A percentile compares a stretch with the other conserved stretches of the same genome.
These are phyloP conservation scores for Reticulitermes lucifugus DNA, from an alignment of 2,888 invertebrate species.

Conservation along the genomic window DNA sequence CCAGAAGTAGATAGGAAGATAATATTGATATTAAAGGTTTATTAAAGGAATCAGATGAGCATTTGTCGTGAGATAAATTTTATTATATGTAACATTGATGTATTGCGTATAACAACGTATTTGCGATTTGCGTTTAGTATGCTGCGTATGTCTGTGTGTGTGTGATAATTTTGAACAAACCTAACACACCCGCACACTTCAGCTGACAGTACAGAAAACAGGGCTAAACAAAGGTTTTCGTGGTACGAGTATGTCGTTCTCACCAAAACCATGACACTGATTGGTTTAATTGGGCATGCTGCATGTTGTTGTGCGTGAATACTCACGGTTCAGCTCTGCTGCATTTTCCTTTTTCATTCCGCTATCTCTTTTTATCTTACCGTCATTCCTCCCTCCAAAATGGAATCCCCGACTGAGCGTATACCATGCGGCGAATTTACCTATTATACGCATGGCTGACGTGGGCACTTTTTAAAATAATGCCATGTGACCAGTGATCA, in stretches of 20 bases:
- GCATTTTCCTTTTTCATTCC: constrained; percentile 12
- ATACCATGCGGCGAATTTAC: constrained; percentile 19
- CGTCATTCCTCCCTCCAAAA: constrained; percentile 20
- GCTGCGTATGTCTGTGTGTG: no score
- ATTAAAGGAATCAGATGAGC: no score
- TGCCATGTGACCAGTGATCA: constrained; percentile 23
- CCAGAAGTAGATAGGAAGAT: no score
- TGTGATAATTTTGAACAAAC: background rate
- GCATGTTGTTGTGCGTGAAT: constrained; percentile 27
- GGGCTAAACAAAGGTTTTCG: constrained; percentile 10
- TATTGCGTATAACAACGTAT: no score
- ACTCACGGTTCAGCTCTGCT: constrained; percentile 28
- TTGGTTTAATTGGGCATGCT: constrained; percentile 36
- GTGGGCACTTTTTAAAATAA: constrained; percentile 32
- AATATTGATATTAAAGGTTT: no score
- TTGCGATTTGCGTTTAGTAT: no score
- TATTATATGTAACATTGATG: no score
- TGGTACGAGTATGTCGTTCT: background rate
- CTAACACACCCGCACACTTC: background rate
- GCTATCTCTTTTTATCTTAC: background rate
- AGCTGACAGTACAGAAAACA: constrained; percentile 1
- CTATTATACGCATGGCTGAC: constrained; percentile 23
- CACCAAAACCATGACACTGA: constrained; percentile 33
- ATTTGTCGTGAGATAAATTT: no score
- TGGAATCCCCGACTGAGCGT: constrained; percentile 36